Conservation (phyloP, 2,113 vertebrate species). For the Leucopsar rothschildi region DNA sequence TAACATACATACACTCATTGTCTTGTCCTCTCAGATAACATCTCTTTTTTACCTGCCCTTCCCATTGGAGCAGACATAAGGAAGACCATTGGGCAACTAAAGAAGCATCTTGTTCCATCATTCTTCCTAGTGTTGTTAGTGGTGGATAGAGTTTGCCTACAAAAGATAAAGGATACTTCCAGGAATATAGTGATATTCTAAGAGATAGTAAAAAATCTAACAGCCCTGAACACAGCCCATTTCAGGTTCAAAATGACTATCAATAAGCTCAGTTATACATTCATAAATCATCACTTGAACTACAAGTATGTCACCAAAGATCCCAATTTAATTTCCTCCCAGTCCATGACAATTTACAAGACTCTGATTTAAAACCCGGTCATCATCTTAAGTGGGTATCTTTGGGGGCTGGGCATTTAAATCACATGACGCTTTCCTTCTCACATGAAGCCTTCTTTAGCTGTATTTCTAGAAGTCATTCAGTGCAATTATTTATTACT, state of each 20-base stretch:
- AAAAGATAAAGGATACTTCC: neutral
- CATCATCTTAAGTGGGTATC: neutral
- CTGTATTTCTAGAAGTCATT: neutral
- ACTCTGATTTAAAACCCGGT: neutral
- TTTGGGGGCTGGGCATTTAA: neutral
- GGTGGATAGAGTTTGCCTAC: neutral
- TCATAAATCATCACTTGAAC: neutral
- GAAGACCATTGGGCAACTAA: neutral
- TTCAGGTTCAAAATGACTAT: neutral
- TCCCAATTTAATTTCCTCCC: neutral
- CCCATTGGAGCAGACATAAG: neutral
- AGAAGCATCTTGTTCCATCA: neutral
- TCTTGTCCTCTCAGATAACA: neutral
- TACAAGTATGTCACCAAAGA: neutral
- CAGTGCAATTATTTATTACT: neutral
- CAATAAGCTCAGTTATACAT: neutral
- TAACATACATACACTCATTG: accelerated
- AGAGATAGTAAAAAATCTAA: neutral
- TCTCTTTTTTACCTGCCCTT: neutral
- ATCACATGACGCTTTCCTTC: neutral
- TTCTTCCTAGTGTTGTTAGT: neutral
- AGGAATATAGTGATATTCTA: neutral
- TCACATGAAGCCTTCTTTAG: neutral
- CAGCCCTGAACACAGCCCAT: neutral
- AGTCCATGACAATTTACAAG: neutral